phyloP scores from a whole-genome alignment of 1,140 invertebrate species.

The Nasonia longicornis region DNA sequence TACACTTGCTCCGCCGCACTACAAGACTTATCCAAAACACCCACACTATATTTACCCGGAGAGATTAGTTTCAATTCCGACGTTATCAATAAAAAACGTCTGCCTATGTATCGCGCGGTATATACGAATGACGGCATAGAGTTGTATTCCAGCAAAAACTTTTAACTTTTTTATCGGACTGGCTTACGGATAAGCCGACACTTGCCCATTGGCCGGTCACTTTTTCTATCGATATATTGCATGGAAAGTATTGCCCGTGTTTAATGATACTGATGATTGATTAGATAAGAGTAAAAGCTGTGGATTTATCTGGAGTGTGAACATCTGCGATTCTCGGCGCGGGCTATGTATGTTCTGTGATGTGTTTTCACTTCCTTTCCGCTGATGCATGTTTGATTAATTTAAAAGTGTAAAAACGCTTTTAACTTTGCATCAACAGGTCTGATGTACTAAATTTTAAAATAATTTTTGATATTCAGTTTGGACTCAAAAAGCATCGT shows the following conservation, averaged over 20 bases:
- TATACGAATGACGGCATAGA: not conserved
- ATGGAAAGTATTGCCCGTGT: constrained; percentile 61
- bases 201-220: constrained; percentile 47
- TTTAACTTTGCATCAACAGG: not conserved
- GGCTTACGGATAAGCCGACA: constrained; percentile 35
- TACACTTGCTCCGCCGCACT: not conserved
- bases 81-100: constrained; percentile 3
- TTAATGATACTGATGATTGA: constrained; percentile 65
- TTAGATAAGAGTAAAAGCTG: constrained; percentile 67
- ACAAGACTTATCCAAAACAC: not conserved
- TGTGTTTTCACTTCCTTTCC: not conserved
- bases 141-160: not conserved
- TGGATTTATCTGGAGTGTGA: constrained; percentile 62
- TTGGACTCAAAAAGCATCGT: no score
- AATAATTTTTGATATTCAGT: no score
- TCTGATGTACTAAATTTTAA: no score
- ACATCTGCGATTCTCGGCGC: constrained; percentile 53
- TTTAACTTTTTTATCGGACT: constrained; percentile 14
- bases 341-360: not conserved
- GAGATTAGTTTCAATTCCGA: constrained; percentile 16
- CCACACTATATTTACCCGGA: not conserved
- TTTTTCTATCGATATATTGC: constrained; percentile 57
- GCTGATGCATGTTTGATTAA: not conserved
- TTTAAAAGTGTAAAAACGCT: not conserved
- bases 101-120: not conserved